These are phyloP conservation scores for Furcifer pardalis DNA, from an alignment of 2,797 vertebrate genomes.

Conservation along the genomic window DNA sequence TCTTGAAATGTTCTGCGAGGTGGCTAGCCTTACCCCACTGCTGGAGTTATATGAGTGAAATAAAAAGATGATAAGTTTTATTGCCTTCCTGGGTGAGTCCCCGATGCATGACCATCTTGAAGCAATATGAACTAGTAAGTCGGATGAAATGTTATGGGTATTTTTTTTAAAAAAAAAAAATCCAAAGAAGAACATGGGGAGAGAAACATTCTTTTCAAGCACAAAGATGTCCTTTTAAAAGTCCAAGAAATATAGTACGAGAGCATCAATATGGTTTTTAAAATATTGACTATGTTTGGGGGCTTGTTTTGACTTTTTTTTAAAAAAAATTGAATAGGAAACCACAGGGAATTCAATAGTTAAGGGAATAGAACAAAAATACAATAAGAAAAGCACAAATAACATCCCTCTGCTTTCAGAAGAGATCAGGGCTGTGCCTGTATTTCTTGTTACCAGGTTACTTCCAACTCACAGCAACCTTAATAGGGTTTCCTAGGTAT, in stretches of 20 bases:
- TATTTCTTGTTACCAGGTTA: too few species aligned
- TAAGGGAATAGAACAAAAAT: too few species aligned
- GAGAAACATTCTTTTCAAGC: background rate
- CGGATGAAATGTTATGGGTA: conserved; percentile 3
- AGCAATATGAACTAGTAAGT: conserved; percentile 3
- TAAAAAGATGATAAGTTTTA: conserved; percentile 27
- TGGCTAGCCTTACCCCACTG: conserved; percentile 21
- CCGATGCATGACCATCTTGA: background rate
- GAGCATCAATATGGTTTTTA: background rate
- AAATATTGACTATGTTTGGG: too few species aligned
- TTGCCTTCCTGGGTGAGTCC: background rate
- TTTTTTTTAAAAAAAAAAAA: too few species aligned
- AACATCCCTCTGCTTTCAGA: too few species aligned
- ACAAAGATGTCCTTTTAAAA: conserved; percentile 2
- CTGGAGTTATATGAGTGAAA: background rate
- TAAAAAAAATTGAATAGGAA: too few species aligned
- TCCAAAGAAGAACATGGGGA: background rate
- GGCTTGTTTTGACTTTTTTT: too few species aligned
- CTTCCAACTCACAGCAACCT: too few species aligned
- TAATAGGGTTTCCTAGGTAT: too few species aligned
- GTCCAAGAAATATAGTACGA: background rate
- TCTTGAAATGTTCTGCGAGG: conserved; percentile 8
- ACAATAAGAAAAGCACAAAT: too few species aligned
- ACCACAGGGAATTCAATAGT: too few species aligned
- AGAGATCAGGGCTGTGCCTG: too few species aligned